Evolutionary conservation across 2,113 vertebrate species (phyloP).

Genomic region (Felis catus): F.catus_Fca126_mat1.0 CM031413.1:131520501-131521000

Average conservation of each 20-base stretch:
- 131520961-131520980: slow-evolving; percentile 26
- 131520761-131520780: neutral
- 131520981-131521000: neutral
- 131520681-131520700: neutral
- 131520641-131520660: neutral
- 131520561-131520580: too few relatives aligned
- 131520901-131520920: neutral
- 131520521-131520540: too few relatives aligned
- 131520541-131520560: too few relatives aligned
- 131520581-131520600: too few relatives aligned
- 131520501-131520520: too few relatives aligned
- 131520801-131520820: neutral
- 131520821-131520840: neutral
- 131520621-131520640: neutral
- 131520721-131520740: neutral
- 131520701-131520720: neutral
- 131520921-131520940: neutral
- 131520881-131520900: neutral
- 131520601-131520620: too few relatives aligned
- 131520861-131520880: neutral
- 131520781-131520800: neutral
- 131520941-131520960: neutral
- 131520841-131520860: neutral
- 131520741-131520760: neutral
- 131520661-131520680: neutral